Percentiles rank a stretch among this genome's conserved stretches.
phyloP scores from a whole-genome alignment of 2,113 vertebrate genomes.

The Pontoporia blainvillei region DNA sequence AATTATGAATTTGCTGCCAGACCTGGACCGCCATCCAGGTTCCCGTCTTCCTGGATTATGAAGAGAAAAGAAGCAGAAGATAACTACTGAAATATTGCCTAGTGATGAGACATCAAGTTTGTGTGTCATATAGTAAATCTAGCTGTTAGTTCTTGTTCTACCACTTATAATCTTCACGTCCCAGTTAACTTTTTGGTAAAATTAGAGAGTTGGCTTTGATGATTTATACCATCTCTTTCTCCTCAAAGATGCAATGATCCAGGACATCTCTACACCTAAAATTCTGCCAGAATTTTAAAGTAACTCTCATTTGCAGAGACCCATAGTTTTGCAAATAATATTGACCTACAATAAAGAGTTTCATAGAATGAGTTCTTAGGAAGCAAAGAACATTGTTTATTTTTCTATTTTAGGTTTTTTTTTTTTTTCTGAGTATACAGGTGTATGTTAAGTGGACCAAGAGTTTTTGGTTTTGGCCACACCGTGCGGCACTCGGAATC shows the following conservation, averaged over 20 bases:
- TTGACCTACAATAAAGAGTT: not conserved
- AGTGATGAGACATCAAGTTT: not conserved
- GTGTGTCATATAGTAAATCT: not conserved
- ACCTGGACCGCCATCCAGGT: not conserved
- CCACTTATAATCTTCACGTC: not conserved
- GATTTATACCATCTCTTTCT: not conserved
- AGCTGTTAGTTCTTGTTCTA: not conserved
- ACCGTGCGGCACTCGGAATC: fast-evolving
- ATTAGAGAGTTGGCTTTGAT: not conserved
- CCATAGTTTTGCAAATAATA: not conserved
- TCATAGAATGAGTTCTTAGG: not conserved
- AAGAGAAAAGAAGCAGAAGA: not conserved
- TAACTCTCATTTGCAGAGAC: not conserved
- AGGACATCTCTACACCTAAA: not conserved
- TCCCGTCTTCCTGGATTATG: not conserved
- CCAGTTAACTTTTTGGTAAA: not conserved
- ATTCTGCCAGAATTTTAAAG: not conserved
- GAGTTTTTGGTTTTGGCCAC: not conserved
- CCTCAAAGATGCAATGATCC: not conserved
- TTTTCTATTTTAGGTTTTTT: not conserved
- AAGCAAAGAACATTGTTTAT: not conserved
- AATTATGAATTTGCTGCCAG: not conserved
- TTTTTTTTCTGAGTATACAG: not conserved
- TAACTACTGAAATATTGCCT: not conserved
- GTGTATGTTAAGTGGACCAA: not conserved